Base-by-base conservation (phyloP, 1,140 invertebrate genomes). In the Centruroides vittatus region DNA sequence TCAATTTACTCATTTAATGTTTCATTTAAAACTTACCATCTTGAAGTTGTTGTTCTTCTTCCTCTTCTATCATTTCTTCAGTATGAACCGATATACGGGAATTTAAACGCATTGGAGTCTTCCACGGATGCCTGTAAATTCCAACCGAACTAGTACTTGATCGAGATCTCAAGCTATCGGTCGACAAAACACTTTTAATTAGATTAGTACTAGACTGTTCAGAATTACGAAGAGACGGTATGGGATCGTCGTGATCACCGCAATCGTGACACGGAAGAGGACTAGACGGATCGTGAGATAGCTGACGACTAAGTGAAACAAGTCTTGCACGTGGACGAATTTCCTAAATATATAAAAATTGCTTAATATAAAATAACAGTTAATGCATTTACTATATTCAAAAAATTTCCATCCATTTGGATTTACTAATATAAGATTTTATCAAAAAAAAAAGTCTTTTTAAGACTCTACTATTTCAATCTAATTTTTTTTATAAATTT, bases 11-110 rank as follows among this genome's bases (percentile, higher is more conserved):
- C 41, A 41, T 0, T 23, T 23, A 23, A 23, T 23, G 23, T 23
- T 23, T 23, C 23, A 23, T 23, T 23, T 23, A 23, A 6, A 41
- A 41, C 41, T 41, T 41, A 60, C 65, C 52, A 54, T 60, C 64
- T 59, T 61, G 62, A 47, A 61, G 53, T 58, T 71, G 67, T 62
- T 70, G 70, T 66, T 70, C 71, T 13, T 73, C 73, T 52, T 77
- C 74, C 35, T 77, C 73, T 36, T 80, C 77, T 35, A 73, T 70
- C 36, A 70, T 66, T 23, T 78, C 74, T 47, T 79, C 76, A 35
- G 66, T 76, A 9, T 66, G 67, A 35, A 61, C 72, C 4, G 77
- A 78, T 47, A 74, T 70, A 3, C 68, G 68, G 1, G 77, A 79
- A 35, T 73, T 58, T 4, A 78, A 60, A 35, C 63, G 51, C 10